Conservation (phyloP, 2,797 vertebrate genomes). For the Sebastes flavidus region DNA sequence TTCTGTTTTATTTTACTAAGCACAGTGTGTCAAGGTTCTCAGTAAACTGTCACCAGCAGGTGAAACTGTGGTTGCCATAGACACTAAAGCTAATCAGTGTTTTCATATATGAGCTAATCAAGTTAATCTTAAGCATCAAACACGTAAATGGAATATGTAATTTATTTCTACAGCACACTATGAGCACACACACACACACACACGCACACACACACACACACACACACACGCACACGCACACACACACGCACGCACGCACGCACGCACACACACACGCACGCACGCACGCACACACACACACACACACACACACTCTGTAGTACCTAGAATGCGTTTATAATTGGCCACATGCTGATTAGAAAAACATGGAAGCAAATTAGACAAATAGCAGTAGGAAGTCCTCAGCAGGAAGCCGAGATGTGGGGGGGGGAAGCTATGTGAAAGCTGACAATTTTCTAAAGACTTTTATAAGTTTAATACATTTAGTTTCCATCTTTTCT, state of each 20-base stretch:
- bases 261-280: background rate
- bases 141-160: background rate
- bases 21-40: background rate
- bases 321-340: background rate
- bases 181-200: background rate
- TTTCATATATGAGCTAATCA: background rate
- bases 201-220: background rate
- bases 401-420: background rate
- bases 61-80: background rate
- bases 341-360: constrained; percentile 22
- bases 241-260: background rate
- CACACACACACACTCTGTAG: background rate
- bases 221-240: background rate
- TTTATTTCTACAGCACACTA: background rate
- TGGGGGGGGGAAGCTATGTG: background rate
- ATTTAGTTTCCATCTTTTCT: no score
- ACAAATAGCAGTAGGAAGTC: background rate
- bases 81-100: background rate
- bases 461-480: no score
- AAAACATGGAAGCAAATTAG: constrained; percentile 7
- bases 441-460: background rate
- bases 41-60: background rate
- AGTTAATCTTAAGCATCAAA: background rate
- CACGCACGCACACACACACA: background rate
- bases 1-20: background rate